Evolutionary conservation across 2,113 vertebrate species (phyloP).

Genomic region (Euleptes europaea): DNA sequence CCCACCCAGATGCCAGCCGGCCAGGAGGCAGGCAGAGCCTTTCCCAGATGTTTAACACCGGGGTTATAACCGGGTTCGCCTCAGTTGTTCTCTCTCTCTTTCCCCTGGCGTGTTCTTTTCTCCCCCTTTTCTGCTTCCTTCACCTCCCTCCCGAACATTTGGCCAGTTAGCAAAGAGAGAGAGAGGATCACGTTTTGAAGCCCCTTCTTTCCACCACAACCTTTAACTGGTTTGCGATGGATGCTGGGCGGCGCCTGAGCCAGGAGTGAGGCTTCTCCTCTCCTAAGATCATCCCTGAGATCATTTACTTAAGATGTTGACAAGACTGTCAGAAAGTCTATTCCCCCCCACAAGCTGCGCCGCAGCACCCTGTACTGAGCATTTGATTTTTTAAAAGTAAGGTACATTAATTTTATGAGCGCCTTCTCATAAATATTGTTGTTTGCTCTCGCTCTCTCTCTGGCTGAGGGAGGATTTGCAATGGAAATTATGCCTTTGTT

Average conservation of each 20-base stretch:
- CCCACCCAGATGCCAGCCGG: slow-evolving; percentile 60
- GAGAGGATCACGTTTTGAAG: slow-evolving; percentile 86
- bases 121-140: slow-evolving; percentile 31
- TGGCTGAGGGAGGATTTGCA: slow-evolving; percentile 43
- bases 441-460: slow-evolving; percentile 39
- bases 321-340: slow-evolving; percentile 69
- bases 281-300: slow-evolving; percentile 75
- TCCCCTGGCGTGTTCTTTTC: slow-evolving; percentile 49
- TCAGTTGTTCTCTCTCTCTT: slow-evolving; percentile 56
- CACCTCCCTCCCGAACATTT: slow-evolving; percentile 51
- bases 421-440: slow-evolving; percentile 51
- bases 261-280: slow-evolving; percentile 70
- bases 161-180: slow-evolving; percentile 67
- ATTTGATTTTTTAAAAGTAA: slow-evolving; percentile 46
- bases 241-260: slow-evolving; percentile 77
- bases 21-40: slow-evolving; percentile 55
- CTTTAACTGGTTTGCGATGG: slow-evolving; percentile 90
- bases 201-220: slow-evolving; percentile 88
- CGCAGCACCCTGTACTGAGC: slow-evolving; percentile 45
- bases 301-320: slow-evolving; percentile 75
- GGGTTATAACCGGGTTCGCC: slow-evolving; percentile 61
- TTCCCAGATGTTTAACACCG: slow-evolving; percentile 60
- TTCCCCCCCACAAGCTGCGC: slow-evolving; percentile 48
- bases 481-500: slow-evolving; percentile 55
- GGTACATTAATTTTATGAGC: slow-evolving; percentile 36